Base-by-base conservation (phyloP, 1,140 invertebrate species). In the Aleiodes sp. region DNA sequence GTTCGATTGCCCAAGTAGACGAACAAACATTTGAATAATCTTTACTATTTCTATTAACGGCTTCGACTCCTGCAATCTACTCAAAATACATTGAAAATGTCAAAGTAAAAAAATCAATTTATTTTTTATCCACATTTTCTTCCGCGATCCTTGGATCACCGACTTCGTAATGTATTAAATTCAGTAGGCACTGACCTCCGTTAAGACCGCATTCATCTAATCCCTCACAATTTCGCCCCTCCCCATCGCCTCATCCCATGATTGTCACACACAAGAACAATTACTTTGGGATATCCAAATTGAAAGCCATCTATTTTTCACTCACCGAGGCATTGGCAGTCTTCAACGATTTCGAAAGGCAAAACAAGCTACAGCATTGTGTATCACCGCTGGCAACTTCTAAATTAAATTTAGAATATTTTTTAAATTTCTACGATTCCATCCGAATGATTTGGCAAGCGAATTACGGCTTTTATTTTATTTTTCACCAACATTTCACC, bases 401-500 rank as follows among this genome's bases (percentile, higher is more conserved):
- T 67, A 63, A 83, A 85, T 85, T 85, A 84, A 85, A 85, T 85
- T 86, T 86, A 86, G 84, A 86, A 86, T 86, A 85, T 81, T 86
- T 86, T 86, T 86, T 84, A 84, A 85, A 86, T 86, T 86, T 85
- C 77, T 85, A 77, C 79, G 73, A 86, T 86, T 85, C 84, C 83
- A 78, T 76, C 79, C 75, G 82, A 70, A 81, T 84, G 79, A 84
- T 86, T 86, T 86, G 84, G 84, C 84, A 66, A 52, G 60, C 41
- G 24, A 12, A 66, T 37, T 16, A 41, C 52, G 41, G 66, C 29
- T 33, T 65, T 56, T 41, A 28, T 35, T 9, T 56, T 31, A 12
- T 60, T 26, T 61, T 52, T 52, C 4, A 52, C 10, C 16, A n/a
- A n/a, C n/a, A n/a, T n/a, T 52, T 52, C n/a, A 52, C 21, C 21